Conservation (phyloP, 2,888 invertebrate species). For the Synanthedon vespiformis region DNA sequence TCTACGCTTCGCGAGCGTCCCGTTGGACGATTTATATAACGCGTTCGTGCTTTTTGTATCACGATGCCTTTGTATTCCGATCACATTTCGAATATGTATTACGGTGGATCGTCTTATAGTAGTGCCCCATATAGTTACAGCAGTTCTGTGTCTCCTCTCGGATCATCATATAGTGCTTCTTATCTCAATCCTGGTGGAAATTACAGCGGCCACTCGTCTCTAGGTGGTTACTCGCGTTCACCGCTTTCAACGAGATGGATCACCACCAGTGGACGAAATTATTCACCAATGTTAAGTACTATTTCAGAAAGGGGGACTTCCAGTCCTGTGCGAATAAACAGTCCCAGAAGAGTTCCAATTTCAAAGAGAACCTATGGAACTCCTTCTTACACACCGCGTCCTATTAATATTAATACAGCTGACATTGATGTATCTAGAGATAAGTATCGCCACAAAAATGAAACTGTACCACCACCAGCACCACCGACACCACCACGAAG, state of each 20-base stretch:
- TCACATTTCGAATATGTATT: constrained; percentile 72
- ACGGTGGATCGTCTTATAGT: constrained; percentile 59
- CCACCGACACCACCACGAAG: constrained; percentile 19
- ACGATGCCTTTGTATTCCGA: constrained; percentile 79
- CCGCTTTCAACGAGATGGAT: constrained; percentile 49
- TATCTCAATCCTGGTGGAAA: constrained; percentile 60
- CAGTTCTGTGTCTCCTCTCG: constrained; percentile 48
- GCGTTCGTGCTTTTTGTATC: not conserved
- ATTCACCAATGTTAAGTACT: constrained; percentile 80
- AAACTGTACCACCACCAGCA: constrained; percentile 14
- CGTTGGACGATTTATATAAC: not conserved
- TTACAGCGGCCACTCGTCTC: constrained; percentile 61
- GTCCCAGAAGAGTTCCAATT: constrained; percentile 59
- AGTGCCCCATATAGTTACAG: constrained; percentile 58
- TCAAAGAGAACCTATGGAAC: constrained; percentile 59
- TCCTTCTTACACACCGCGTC: constrained; percentile 65
- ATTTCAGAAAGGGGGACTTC: constrained; percentile 67
- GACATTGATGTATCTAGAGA: constrained; percentile 86
- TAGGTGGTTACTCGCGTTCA: constrained; percentile 69
- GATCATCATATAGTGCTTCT: constrained; percentile 58
- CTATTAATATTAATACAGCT: constrained; percentile 83
- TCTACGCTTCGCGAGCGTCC: constrained; percentile 19
- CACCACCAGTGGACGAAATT: constrained; percentile 57
- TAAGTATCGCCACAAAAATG: constrained; percentile 59
- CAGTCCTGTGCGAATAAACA: constrained; percentile 49